Conservation (phyloP, 2,888 invertebrate genomes). For the Agrotis puta region DNA sequence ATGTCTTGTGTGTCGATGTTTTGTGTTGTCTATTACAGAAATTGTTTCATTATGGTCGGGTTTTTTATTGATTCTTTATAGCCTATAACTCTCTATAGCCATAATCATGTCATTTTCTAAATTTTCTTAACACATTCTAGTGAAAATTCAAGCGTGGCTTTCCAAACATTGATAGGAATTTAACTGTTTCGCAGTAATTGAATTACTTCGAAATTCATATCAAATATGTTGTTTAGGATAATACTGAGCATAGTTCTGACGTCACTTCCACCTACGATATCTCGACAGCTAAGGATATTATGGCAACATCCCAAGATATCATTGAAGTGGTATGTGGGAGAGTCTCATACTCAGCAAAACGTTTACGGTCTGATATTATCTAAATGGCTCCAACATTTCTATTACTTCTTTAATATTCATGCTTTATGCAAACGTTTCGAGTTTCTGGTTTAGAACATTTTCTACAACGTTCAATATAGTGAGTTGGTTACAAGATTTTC, state of each 20-base stretch:
- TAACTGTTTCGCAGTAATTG: not conserved
- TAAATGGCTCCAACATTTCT: slow-evolving; percentile 46
- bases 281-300: slow-evolving; percentile 47
- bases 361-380: slow-evolving; percentile 47
- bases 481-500: slow-evolving; percentile 1
- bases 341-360: slow-evolving; percentile 36
- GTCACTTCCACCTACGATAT: slow-evolving; percentile 27
- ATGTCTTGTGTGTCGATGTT: slow-evolving; percentile 5
- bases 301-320: slow-evolving; percentile 51
- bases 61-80: not conserved
- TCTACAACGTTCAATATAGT: slow-evolving; percentile 20
- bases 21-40: not conserved
- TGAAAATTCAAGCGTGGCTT: not conserved
- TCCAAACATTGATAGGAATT: too few relatives aligned
- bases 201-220: not conserved
- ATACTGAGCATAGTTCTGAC: not conserved
- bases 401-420: slow-evolving; percentile 61
- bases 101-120: not conserved
- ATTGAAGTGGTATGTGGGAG: slow-evolving; percentile 42
- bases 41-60: not conserved
- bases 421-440: slow-evolving; percentile 39
- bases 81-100: too few relatives aligned
- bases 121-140: not conserved
- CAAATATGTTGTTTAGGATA: not conserved
- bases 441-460: slow-evolving; percentile 13